phyloP scores from a whole-genome alignment of 1,140 invertebrate species.

The Leptoteleia sp. region DNA sequence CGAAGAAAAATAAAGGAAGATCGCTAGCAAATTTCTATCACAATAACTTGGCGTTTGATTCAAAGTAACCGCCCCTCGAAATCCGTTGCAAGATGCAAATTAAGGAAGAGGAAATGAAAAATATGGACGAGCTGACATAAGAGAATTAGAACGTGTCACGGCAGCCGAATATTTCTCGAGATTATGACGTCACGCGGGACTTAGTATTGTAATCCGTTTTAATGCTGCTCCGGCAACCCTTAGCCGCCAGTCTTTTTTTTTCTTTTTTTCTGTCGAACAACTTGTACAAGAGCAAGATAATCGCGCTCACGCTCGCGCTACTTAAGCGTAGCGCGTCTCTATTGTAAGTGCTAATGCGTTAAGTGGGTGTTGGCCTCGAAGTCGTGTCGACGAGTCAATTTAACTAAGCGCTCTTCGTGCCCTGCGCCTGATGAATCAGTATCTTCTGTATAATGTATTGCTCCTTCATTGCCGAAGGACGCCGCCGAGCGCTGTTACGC shows the following conservation, averaged over 20 bases:
- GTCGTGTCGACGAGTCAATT: slow-evolving; percentile 67
- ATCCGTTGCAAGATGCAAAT: neutral
- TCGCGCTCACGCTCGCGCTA: slow-evolving; percentile 58
- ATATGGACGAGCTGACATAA: slow-evolving; percentile 30
- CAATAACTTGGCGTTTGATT: too few species aligned
- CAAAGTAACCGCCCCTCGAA: too few species aligned
- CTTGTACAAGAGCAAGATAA: slow-evolving; percentile 58
- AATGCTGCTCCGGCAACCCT: slow-evolving; percentile 70
- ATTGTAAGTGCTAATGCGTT: slow-evolving; percentile 68
- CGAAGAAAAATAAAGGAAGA: too few species aligned
- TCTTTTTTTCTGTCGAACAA: slow-evolving; percentile 35
- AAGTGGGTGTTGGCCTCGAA: slow-evolving; percentile 69
- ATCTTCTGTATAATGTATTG: slow-evolving; percentile 60
- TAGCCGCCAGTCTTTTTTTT: slow-evolving; percentile 33
- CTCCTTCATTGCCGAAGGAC: slow-evolving; percentile 57
- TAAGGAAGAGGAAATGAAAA: slow-evolving; percentile 34
- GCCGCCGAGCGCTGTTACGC: slow-evolving; percentile 45
- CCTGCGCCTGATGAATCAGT: slow-evolving; percentile 63
- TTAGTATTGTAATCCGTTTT: slow-evolving; percentile 80
- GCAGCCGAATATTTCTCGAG: slow-evolving; percentile 77
- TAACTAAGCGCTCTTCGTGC: slow-evolving; percentile 62
- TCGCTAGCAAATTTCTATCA: too few species aligned
- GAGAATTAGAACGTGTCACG: slow-evolving; percentile 59
- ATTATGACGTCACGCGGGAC: slow-evolving; percentile 80
- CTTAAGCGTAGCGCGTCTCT: slow-evolving; percentile 67